phyloP scores from a whole-genome alignment of 2,797 vertebrate genomes.

The Pipistrellus pygmaeus region DNA sequence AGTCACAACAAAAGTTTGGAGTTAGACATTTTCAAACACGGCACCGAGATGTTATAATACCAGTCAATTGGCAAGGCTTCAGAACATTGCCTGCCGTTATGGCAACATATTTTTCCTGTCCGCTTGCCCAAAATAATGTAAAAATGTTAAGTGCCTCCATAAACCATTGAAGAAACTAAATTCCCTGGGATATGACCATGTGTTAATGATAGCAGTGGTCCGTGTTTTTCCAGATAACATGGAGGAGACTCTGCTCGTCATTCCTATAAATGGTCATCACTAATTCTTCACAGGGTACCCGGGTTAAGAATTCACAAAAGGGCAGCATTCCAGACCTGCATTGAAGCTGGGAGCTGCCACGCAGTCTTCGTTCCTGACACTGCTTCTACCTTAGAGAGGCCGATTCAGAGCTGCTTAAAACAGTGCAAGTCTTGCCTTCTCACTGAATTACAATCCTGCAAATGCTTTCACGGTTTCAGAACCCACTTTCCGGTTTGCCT shows the following conservation, averaged over 20 bases:
- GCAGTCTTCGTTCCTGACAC: background rate
- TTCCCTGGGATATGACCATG: background rate
- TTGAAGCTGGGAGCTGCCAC: background rate
- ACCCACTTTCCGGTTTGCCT: background rate
- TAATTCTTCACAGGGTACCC: background rate
- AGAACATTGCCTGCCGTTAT: background rate
- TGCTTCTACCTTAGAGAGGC: background rate
- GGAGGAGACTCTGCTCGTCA: background rate
- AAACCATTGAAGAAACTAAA: background rate
- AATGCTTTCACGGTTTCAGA: background rate
- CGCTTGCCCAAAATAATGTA: background rate
- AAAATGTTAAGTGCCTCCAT: background rate
- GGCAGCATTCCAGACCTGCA: background rate
- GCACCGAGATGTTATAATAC: background rate
- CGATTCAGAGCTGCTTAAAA: background rate
- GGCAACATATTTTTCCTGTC: background rate
- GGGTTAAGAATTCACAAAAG: background rate
- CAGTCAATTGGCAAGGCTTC: background rate
- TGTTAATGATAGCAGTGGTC: background rate
- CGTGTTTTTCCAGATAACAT: background rate
- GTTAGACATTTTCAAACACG: background rate
- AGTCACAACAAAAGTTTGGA: background rate
- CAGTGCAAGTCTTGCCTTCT: slow-evolving; percentile 46
- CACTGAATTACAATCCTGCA: slow-evolving; percentile 12
- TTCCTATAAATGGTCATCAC: background rate